phyloP scores from a whole-genome alignment of 2,888 invertebrate genomes.

The Deroplatys truncata region DNA sequence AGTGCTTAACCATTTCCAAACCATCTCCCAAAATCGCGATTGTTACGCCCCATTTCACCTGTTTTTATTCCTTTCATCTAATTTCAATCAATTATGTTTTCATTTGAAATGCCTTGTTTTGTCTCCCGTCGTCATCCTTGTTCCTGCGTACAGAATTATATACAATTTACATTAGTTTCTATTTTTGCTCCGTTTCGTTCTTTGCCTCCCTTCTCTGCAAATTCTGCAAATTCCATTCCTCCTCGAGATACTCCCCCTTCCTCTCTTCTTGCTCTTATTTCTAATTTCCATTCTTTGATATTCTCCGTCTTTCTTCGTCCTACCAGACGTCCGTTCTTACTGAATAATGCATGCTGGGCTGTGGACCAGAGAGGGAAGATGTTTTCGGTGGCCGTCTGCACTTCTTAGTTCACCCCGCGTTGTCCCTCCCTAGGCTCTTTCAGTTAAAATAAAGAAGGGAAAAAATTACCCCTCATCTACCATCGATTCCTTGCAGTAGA shows the following conservation, averaged over 20 bases:
- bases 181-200: neutral
- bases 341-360: slow-evolving; percentile 23
- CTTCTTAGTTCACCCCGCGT: neutral
- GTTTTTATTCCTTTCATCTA: neutral
- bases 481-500: neutral
- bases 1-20: neutral
- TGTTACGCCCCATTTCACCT: neutral
- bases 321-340: slow-evolving; percentile 18
- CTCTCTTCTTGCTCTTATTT: neutral
- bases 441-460: slow-evolving; percentile 22
- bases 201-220: neutral
- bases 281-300: slow-evolving; percentile 9
- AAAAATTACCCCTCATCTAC: slow-evolving; percentile 18
- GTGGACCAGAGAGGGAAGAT: neutral
- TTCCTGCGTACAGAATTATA: neutral
- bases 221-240: neutral
- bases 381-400: neutral
- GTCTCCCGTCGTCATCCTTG: neutral
- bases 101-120: neutral
- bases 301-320: neutral
- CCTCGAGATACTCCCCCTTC: neutral
- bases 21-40: neutral
- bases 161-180: neutral
- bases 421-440: neutral
- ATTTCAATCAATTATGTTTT: neutral